Base-by-base conservation (phyloP, 1,140 invertebrate species). In the Andrena cerasifolii region DNA sequence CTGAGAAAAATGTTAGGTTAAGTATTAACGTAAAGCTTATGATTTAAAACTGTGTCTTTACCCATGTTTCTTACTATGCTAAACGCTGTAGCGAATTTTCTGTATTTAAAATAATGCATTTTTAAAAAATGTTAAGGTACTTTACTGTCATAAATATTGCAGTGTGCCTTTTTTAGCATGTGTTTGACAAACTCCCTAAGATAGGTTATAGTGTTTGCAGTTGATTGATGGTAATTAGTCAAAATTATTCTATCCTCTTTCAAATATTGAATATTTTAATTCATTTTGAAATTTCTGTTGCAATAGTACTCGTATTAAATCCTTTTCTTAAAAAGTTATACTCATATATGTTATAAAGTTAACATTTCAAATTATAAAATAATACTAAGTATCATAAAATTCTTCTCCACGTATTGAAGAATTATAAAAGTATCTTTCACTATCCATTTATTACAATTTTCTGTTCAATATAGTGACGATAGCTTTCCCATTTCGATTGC, bases 51-150 rank as follows among this genome's bases (percentile, higher is more conserved):
- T 14, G 26, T 36, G 14, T 28, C 24, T 7, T 83, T 77, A 84
- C 83, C 83, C 63, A 84, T 77, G 28, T 80, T 83, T 80, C 83
- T 83, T 28, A 73, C 18, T 58, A 73, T 18, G n/a, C 54, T 43
- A 16, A 45, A 77, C 21, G 18, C 8, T 31, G 49, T 43, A 10
- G 28, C 6, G 26, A 84, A 84, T 51, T 43, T 76, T 49, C 33
- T 66, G 12, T 68, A 67, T 51, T 45, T 80, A 63, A 84, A 77
- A 31, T 80, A 68, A 70, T 80, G 24, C 47, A 74, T 73, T 66
- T 47, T 66, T 21, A 26, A 0, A 3, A 49, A 31, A 14, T 59
- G 18, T 61, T 28, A 10, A 26, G n/a, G 21, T 45, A 49, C 2
- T 3, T n/a, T 14, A 24, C 8, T 36, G 1, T 49, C 6, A 43